A percentile compares a stretch with the other conserved stretches of the same genome.
These are phyloP conservation scores for Phylloscopus collybita DNA, from an alignment of 2,797 vertebrate genomes.

Conservation along the genomic window DNA sequence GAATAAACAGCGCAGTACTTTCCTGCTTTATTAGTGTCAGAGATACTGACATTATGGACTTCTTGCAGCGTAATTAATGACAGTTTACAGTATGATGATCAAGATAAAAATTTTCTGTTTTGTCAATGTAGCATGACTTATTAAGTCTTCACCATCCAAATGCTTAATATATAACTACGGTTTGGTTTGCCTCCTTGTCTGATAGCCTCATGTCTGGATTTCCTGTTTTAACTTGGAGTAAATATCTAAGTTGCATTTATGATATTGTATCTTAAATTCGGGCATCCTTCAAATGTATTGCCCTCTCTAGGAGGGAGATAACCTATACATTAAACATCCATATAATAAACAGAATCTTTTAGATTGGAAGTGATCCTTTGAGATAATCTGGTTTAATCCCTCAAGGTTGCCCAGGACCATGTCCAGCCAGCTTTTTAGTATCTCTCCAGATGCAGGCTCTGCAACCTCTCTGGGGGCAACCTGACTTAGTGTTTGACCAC, in stretches of 20 bases:
- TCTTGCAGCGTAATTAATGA: neutral
- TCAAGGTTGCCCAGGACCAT: neutral
- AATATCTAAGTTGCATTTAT: neutral
- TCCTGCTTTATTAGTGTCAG: neutral
- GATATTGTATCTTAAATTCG: neutral
- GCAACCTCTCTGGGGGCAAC: neutral
- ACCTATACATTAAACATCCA: neutral
- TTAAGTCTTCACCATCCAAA: neutral
- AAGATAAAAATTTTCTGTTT: neutral
- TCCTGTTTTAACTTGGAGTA: neutral
- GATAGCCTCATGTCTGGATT: neutral
- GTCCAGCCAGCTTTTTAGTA: neutral
- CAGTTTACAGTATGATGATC: neutral
- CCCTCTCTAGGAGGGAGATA: neutral
- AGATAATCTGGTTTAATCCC: neutral
- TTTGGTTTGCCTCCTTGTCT: neutral
- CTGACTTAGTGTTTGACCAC: neutral
- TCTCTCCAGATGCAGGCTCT: neutral
- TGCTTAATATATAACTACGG: neutral
- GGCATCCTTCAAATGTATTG: neutral
- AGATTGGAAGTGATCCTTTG: neutral
- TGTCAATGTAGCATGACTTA: neutral
- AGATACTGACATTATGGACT: too few relatives aligned
- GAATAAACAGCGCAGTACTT: rapidly evolving
- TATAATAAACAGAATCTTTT: neutral